Evolutionary conservation across 2,113 vertebrate species (phyloP), one percentile per base, ranked within the genome.

Genomic region (Apistogramma diplotaenia): DNA sequence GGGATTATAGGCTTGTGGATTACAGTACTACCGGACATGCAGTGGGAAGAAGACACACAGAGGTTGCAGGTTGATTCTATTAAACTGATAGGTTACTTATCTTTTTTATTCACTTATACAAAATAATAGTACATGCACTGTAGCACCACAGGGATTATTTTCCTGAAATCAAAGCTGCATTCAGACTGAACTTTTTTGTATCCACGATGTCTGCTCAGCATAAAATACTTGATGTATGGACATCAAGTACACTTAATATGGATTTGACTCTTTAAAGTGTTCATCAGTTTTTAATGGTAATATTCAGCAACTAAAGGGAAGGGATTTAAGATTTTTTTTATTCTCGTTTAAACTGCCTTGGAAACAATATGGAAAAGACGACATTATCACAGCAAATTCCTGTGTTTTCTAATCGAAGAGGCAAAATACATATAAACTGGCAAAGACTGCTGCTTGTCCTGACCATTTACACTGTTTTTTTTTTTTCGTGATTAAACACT

Each of bases 1-100:
- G 74, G 88, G 89, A 94, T 95, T 93, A 94, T 73, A 54, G 83
- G 81, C 40, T 84, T 76, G 77, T 76, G 86, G 90, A 92, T 93
- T 93, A 94, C 75, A 80, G 81, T 83, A 49, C 54, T 58, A 76
- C 72, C 56, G n/a, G 81, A 84, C 86, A 83, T 90, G 89, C 87
- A 84, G 40, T 61, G 19, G 25, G n/a, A 67, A 27, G 53, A 23
- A 53, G 7, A 53, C 46, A 53, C 19, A 70, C 43, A 70, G 25
- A 51, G 33, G 23, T 70, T 35, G 65, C 6, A 49, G 19, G 51
- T 23, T 60, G 59, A 85, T 65, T 37, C 37, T 4, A 79, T 79
- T 83, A 70, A 76, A 75, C 59, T 43, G 27, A 61, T 57, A 16
- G 79, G n/a, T 40, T 19, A 27, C 25, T 31, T 58, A 27, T 33